Evolutionary conservation across 2,113 vertebrate genomes (phyloP), one percentile per base, ranked within the genome.

Genomic region (Epinephelus moara): DNA sequence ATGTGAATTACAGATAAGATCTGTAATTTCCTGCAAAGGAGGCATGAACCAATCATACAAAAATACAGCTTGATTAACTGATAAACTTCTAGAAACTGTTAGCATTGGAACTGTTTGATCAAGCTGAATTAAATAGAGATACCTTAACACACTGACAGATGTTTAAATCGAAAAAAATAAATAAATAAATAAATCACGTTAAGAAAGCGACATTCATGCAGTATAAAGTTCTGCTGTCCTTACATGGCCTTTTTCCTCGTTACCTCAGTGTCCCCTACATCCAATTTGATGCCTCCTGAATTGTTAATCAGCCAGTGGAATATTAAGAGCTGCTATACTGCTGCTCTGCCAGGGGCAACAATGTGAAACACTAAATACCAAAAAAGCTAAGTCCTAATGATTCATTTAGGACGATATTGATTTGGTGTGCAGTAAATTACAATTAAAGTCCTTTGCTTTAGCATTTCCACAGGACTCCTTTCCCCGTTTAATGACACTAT

Each of bases 341-440:
- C 77, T 68, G 81, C 67, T 86, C 25, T 71, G 87, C 90, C 78
- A 30, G 82, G 45, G 40, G 85, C 78, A 37, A 85, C 73, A 89
- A 81, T 83, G 89, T 75, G 70, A 87, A 90, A 84, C 81, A 85
- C 81, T 91, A 90, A 95, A 94, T 91, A 93, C 81, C 47, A 85
- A 59, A 66, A 83, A 86, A 86, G 57, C 47, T 33, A 78, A 79
- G 61, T 74, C 60, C 50, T 73, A 75, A 89, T 86, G 85, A 93
- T 90, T 84, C 13, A 86, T 89, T 87, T 77, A 67, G 45, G 83
- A 83, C 2, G 19, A 12, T 82, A 87, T 85, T 33, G 86, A 90
- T 90, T 82, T 63, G 56, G 12, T 81, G 33, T 81, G 83, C 21
- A 40, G 25, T 89, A 75, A 74, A 73, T 84, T 85, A 85, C 64